Percentiles rank a stretch among this genome's conserved stretches.
Evolutionary conservation across 2,113 vertebrate species (phyloP).

Genomic region (Hyperoodon ampullatus): DNA sequence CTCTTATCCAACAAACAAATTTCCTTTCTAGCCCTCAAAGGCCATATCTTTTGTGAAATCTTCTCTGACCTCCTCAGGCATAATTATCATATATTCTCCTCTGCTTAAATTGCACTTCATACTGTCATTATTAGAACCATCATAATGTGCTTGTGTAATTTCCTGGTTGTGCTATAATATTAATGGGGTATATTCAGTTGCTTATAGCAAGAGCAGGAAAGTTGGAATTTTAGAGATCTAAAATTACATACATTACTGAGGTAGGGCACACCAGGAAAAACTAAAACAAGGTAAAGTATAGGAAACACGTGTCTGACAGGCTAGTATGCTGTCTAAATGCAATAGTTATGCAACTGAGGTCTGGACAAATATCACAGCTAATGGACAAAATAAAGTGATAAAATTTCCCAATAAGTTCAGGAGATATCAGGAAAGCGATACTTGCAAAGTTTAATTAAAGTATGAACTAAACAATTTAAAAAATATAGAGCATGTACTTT

Average conservation of each 20-base stretch:
- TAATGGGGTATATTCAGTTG: not conserved
- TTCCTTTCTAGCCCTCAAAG: not conserved
- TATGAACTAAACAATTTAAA: not conserved
- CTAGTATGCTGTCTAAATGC: not conserved
- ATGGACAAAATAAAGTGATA: not conserved
- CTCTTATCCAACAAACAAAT: not conserved
- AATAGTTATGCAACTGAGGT: not conserved
- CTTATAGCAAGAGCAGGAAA: not conserved
- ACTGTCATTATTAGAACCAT: not conserved
- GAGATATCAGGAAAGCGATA: not conserved
- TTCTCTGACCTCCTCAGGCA: not conserved
- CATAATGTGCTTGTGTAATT: not conserved
- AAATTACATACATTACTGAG: not conserved
- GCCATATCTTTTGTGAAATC: not conserved
- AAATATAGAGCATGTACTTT: not conserved
- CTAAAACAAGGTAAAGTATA: not conserved
- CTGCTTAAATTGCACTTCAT: not conserved
- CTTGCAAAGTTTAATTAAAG: not conserved
- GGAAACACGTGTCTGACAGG: not conserved
- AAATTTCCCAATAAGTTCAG: not conserved
- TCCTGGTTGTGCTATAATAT: not conserved
- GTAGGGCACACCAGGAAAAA: not conserved
- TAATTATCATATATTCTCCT: not conserved
- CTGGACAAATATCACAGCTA: rapidly evolving
- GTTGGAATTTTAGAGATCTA: not conserved